phyloP scores from a whole-genome alignment of 2,888 invertebrate genomes.

The Cecidostiba fungosa region DNA sequence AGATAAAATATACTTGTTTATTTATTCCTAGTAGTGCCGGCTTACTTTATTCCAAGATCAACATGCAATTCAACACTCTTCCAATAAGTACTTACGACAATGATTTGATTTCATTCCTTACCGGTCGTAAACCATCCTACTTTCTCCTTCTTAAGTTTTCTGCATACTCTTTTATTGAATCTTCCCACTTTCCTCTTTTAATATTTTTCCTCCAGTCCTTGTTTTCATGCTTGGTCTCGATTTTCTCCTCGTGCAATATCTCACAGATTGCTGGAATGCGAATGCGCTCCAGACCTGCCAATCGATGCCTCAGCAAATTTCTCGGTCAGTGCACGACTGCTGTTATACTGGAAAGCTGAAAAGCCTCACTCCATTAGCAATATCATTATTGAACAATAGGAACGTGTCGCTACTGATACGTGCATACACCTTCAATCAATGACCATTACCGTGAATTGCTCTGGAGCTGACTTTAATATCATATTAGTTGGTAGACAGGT shows the following conservation, averaged over 20 bases:
- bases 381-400: conserved; percentile 46
- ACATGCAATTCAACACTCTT: not conserved
- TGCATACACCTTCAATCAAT: conserved; percentile 36
- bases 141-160: not conserved
- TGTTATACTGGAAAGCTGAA: not conserved
- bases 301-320: conserved; percentile 42
- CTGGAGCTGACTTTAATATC: not conserved
- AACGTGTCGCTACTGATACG: not conserved
- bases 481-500: not conserved
- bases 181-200: not conserved
- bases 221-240: not conserved
- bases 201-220: not conserved
- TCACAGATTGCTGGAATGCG: not conserved
- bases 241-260: not conserved
- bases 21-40: too few relatives aligned
- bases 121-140: not conserved
- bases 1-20: too few relatives aligned
- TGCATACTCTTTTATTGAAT: not conserved
- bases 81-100: not conserved
- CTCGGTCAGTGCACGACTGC: conserved; percentile 41
- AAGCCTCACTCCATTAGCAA: conserved; percentile 50
- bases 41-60: not conserved
- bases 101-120: not conserved
- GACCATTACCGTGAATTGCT: conserved; percentile 24
- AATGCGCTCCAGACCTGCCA: not conserved